Base-by-base conservation (phyloP, 2,113 vertebrate genomes). In the Rhea pennata region DNA sequence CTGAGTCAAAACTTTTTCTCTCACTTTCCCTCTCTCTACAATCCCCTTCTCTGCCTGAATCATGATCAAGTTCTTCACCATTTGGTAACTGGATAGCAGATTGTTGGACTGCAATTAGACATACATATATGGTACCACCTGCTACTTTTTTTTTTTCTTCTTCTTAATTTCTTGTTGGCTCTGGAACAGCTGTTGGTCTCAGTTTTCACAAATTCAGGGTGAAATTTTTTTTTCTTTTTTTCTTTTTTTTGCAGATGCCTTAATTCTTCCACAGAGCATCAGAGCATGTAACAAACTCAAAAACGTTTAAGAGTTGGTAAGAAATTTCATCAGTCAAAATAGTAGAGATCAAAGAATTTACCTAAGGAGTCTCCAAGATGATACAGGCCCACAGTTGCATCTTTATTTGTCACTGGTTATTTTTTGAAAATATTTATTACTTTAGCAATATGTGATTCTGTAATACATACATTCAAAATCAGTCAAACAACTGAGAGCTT, bases 101-200 rank as follows among this genome's bases (percentile, higher is more conserved):
- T 2, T 80, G 76, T 56, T 70, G 48, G 56, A 58, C 6, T 77
- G 66, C 71, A 65, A 88, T 73, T 83, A 84, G 87, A 66, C 31
- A 84, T 58, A 78, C 86, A 80, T 77, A 90, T 70, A 90, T 44
- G 67, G 85, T 46, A 66, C 80, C 97, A 95, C 87, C 95, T 97
- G 95, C 81, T 94, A 51, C 24, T 12, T 44, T 36, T 90, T 65
- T 65, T n/a, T 67, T 87, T 29, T 87, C 92, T 89, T 36, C 36
- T 36, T 36, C 36, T 36, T 36, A 36, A 66, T 58, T 50, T 54
- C 74, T 54, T 73, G 53, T 33, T 62, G 4, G 5, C 64, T 67
- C 42, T 54, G 42, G 8, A 81, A 85, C 96, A 97, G 95, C 92
- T 97, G 96, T 51, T 86, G 66, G 31, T 78, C 82, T 66, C 67